Evolutionary conservation across 2,797 vertebrate genomes (phyloP).

Genomic region (Acipenser oxyrinchus): DNA sequence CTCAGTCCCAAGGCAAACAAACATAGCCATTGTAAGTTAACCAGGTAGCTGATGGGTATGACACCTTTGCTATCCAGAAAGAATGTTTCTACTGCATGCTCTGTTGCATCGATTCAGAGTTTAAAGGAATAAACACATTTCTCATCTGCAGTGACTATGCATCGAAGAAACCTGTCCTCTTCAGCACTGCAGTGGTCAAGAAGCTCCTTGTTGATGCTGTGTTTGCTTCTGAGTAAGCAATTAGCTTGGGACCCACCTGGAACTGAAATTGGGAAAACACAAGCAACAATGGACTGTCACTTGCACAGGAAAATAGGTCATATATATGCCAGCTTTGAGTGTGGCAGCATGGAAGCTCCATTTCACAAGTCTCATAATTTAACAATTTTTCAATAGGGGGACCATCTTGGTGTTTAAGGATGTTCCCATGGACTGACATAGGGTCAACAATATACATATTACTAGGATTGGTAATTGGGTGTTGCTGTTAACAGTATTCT

Average conservation of each 20-base stretch:
- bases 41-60: conserved; percentile 71
- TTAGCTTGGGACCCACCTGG: conserved; percentile 43
- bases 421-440: no score
- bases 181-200: conserved; percentile 62
- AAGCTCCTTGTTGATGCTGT: conserved; percentile 63
- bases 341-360: no score
- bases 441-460: no score
- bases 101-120: conserved; percentile 59
- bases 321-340: no score
- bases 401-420: no score
- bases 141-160: conserved; percentile 57
- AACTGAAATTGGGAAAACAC: conserved; percentile 27
- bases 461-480: no score
- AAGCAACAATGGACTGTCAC: no score
- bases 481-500: no score
- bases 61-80: conserved; percentile 61
- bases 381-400: no score
- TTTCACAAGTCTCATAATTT: no score
- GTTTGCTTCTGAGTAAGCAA: conserved; percentile 56
- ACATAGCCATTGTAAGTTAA: conserved; percentile 52
- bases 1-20: conserved; percentile 69
- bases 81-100: conserved; percentile 63
- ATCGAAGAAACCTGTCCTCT: conserved; percentile 53
- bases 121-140: conserved; percentile 64
- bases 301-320: no score